Conservation (phyloP, 2,888 invertebrate species). For the Griposia aprilina region DNA sequence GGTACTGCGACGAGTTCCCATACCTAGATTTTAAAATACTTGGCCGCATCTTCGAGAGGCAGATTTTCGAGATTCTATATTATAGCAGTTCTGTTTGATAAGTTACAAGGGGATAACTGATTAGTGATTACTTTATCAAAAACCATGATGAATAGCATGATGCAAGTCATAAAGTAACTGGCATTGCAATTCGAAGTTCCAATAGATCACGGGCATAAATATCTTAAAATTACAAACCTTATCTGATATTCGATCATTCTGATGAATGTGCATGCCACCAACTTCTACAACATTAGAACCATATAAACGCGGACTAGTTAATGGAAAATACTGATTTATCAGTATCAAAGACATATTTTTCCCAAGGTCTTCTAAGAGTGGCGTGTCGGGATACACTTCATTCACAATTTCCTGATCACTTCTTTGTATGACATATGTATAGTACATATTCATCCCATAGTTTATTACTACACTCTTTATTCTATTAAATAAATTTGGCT, state of each 20-base stretch:
- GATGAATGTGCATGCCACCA: constrained; percentile 80
- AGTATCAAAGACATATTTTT: constrained; percentile 72
- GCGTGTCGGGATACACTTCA: constrained; percentile 68
- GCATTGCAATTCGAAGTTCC: background rate
- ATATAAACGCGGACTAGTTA: constrained; percentile 86
- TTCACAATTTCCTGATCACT: constrained; percentile 70
- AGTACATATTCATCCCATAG: constrained; percentile 68
- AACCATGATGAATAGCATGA: background rate
- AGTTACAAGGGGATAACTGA: background rate
- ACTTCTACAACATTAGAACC: constrained; percentile 88
- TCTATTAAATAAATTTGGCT: constrained; percentile 82
- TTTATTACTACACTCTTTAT: constrained; percentile 81
- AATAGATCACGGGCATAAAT: background rate
- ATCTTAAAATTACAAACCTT: constrained; percentile 28
- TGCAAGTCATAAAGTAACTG: background rate
- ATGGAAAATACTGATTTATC: constrained; percentile 89
- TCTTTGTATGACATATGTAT: constrained; percentile 67
- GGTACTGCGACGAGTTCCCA: background rate
- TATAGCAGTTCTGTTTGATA: background rate
- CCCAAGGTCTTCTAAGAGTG: constrained; percentile 72
- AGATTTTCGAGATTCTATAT: background rate
- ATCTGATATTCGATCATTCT: constrained; percentile 21
- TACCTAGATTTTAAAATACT: background rate
- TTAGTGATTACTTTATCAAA: background rate
- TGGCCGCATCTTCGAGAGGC: background rate